Conservation (phyloP, 2,888 invertebrate genomes). For the Papilio gigon region DNA sequence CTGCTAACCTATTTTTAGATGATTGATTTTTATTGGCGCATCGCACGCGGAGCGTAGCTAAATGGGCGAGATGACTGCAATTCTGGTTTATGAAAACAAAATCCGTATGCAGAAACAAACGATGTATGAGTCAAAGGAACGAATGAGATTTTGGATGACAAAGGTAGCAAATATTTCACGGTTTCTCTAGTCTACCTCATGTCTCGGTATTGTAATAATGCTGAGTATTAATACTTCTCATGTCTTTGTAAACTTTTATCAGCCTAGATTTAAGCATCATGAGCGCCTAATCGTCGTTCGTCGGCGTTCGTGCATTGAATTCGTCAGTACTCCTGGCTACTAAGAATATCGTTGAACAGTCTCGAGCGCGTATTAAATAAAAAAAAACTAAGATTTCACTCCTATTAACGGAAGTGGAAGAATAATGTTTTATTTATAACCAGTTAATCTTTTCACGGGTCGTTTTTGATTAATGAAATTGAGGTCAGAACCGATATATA, state of each 20-base stretch:
- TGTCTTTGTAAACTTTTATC: too few species aligned
- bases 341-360: constrained; percentile 2
- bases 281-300: too few species aligned
- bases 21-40: constrained; percentile 38
- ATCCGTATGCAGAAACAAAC: not conserved
- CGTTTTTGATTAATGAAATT: constrained; percentile 32
- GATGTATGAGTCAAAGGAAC: too few species aligned
- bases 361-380: not conserved
- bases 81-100: constrained; percentile 11
- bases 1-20: constrained; percentile 38
- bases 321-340: not conserved
- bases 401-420: constrained; percentile 11
- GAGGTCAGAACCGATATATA: constrained; percentile 24
- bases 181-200: too few species aligned
- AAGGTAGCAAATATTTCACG: not conserved
- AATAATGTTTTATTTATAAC: constrained; percentile 19
- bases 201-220: too few species aligned
- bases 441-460: constrained; percentile 22
- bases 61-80: constrained; percentile 11
- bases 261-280: too few species aligned
- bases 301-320: not conserved
- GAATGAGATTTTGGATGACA: not conserved
- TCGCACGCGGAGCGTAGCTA: constrained; percentile 29
- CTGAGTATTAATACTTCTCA: too few species aligned
- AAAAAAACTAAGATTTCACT: not conserved